phyloP scores from a whole-genome alignment of 2,113 vertebrate genomes.

The Empidonax alnorum region DNA sequence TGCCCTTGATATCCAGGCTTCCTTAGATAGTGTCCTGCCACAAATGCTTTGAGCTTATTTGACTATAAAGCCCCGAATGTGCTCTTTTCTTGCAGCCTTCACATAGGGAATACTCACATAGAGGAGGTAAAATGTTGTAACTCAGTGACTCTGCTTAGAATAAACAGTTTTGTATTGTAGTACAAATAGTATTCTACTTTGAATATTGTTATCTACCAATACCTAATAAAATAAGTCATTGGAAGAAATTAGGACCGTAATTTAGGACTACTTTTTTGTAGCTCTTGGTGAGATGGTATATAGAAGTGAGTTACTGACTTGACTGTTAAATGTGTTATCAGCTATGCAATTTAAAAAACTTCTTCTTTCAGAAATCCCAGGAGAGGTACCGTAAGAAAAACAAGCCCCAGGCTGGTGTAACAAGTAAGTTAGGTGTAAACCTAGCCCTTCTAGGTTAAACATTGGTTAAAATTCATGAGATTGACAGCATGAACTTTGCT shows the following conservation, averaged over 20 bases:
- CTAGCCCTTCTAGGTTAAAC: neutral
- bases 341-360: neutral
- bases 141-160: neutral
- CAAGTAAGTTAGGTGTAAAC: slow-evolving; percentile 83
- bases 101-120: neutral
- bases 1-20: neutral
- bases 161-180: neutral
- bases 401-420: slow-evolving; percentile 81
- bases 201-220: neutral
- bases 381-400: slow-evolving; percentile 84
- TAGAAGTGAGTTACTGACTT: neutral
- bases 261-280: neutral
- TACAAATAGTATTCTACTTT: neutral
- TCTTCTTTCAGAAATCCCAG: slow-evolving; percentile 83
- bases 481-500: neutral
- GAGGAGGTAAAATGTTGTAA: neutral
- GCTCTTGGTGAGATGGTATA: neutral
- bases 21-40: neutral
- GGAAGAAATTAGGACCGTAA: neutral
- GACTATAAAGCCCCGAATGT: neutral
- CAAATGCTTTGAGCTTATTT: neutral
- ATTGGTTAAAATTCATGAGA: neutral
- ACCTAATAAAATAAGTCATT: neutral
- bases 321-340: neutral
- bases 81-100: neutral